phyloP scores from a whole-genome alignment of 2,797 vertebrate species.

The Parauchenoglanis punctatus region DNA sequence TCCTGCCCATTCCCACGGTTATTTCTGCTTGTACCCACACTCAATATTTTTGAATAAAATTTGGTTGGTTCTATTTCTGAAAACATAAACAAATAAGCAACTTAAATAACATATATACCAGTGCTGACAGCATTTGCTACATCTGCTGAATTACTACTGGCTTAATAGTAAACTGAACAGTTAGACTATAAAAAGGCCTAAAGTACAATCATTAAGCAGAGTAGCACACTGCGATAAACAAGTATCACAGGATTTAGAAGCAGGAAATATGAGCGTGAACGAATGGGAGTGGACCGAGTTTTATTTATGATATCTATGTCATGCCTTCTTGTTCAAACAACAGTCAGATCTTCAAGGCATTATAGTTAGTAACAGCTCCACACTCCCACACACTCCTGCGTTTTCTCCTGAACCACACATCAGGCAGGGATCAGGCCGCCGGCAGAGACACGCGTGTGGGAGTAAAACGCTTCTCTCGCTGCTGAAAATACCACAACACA shows the following conservation, averaged over 20 bases:
- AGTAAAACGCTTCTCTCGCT: slow-evolving; percentile 38
- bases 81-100: background rate
- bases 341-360: slow-evolving; percentile 7
- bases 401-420: slow-evolving; percentile 30
- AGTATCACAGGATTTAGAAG: background rate
- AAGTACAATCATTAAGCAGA: background rate
- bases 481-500: slow-evolving; percentile 43
- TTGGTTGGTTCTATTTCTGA: background rate
- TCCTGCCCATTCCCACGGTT: background rate
- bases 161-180: background rate
- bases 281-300: background rate
- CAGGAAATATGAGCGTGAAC: background rate
- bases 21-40: background rate
- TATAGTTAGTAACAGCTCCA: slow-evolving; percentile 14
- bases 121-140: background rate
- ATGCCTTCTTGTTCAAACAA: slow-evolving; percentile 1
- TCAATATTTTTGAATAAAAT: background rate
- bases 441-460: slow-evolving; percentile 33
- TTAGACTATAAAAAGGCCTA: background rate
- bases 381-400: slow-evolving; percentile 29
- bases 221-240: background rate
- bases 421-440: slow-evolving; percentile 13
- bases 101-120: background rate
- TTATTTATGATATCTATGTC: background rate
- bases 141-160: background rate